Conservation (phyloP, 1,140 invertebrate genomes). For the Drosophila albomicans region DNA sequence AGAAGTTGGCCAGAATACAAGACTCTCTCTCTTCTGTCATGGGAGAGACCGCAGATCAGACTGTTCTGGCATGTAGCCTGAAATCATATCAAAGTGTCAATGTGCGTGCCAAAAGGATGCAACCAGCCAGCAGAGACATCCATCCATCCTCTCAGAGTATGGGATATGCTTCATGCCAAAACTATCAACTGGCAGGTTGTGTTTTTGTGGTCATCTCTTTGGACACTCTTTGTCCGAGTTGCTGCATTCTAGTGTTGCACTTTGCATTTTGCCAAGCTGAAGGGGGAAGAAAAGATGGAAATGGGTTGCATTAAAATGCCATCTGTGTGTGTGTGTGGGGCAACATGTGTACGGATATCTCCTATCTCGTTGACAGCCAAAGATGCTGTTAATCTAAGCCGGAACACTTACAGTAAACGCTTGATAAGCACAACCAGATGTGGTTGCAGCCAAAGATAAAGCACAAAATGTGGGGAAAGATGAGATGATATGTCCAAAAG, state of each 20-base stretch:
- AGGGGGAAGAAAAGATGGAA: neutral
- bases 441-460: neutral
- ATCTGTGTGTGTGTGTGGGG: slow-evolving; percentile 8
- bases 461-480: neutral
- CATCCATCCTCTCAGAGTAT: slow-evolving; percentile 11
- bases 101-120: slow-evolving; percentile 49
- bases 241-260: slow-evolving; percentile 41
- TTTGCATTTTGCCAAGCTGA: slow-evolving; percentile 19
- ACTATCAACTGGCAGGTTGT: slow-evolving; percentile 50
- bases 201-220: slow-evolving; percentile 44
- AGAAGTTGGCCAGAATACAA: no score
- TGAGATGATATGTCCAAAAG: neutral
- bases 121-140: slow-evolving; percentile 8
- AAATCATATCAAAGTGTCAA: slow-evolving; percentile 78
- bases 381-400: slow-evolving; percentile 42
- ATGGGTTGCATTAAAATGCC: slow-evolving; percentile 39
- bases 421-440: neutral
- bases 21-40: no score
- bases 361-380: slow-evolving; percentile 7
- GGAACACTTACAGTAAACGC: slow-evolving; percentile 24
- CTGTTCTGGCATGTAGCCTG: slow-evolving; percentile 21
- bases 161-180: slow-evolving; percentile 14
- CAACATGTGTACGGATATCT: slow-evolving; percentile 3
- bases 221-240: neutral
- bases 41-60: slow-evolving; percentile 31